A percentile compares a stretch with the other conserved stretches of the same genome.
Conservation (phyloP, 2,888 invertebrate genomes). For the Ferrisia virgata region DNA sequence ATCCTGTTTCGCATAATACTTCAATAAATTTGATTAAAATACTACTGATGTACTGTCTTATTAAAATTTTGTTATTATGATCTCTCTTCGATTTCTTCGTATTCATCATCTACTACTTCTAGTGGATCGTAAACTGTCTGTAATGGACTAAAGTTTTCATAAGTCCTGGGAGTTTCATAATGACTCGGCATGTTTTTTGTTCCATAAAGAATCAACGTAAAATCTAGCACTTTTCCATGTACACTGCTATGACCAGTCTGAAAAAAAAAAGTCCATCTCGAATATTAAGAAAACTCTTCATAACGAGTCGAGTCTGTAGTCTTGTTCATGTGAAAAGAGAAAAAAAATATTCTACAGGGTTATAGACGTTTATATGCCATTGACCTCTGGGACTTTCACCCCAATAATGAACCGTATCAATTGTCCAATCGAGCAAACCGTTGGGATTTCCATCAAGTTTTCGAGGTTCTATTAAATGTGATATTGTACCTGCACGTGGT, state of each 20-base stretch:
- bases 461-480: constrained; percentile 69
- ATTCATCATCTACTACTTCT: background rate
- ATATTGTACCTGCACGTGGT: constrained; percentile 61
- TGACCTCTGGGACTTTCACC: constrained; percentile 74
- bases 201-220: constrained; percentile 66
- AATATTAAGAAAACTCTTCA: too few relatives aligned
- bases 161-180: constrained; percentile 54
- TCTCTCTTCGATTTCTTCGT: background rate
- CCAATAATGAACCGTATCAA: constrained; percentile 88
- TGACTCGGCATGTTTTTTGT: constrained; percentile 64
- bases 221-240: constrained; percentile 59
- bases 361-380: constrained; percentile 56
- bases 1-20: too few relatives aligned
- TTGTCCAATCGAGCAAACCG: constrained; percentile 72
- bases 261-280: background rate
- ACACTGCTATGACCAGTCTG: constrained; percentile 52
- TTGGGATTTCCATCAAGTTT: constrained; percentile 68
- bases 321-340: background rate
- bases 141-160: background rate
- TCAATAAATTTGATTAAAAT: too few relatives aligned
- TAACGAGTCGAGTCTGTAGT: too few relatives aligned
- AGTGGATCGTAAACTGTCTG: background rate
- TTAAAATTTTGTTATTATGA: background rate
- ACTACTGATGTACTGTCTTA: too few relatives aligned
- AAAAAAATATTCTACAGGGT: background rate